Conservation (phyloP, 2,888 invertebrate species). For the Mythimna pallens region DNA sequence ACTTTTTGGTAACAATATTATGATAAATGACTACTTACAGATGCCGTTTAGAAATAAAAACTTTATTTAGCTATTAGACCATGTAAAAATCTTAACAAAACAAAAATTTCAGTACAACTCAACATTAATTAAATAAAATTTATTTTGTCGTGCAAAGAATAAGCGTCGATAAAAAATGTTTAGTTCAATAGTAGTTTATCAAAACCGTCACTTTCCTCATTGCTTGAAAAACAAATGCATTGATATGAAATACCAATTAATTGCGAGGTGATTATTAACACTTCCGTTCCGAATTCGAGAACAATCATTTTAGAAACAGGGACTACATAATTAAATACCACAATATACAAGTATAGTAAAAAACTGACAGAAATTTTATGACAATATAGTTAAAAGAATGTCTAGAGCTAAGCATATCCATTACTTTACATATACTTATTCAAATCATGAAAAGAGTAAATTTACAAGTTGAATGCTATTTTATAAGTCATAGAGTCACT, state of each 20-base stretch:
- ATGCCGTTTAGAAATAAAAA: slow-evolving; percentile 72
- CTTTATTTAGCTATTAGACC: slow-evolving; percentile 63
- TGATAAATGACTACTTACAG: slow-evolving; percentile 73
- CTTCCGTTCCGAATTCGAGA: slow-evolving; percentile 61
- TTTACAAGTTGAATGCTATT: slow-evolving; percentile 74
- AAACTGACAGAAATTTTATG: slow-evolving; percentile 77
- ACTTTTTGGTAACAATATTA: slow-evolving; percentile 85
- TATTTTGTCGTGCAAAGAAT: slow-evolving; percentile 69
- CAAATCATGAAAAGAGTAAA: slow-evolving; percentile 72
- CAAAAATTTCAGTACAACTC: slow-evolving; percentile 76
- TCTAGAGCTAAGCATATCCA: slow-evolving; percentile 81
- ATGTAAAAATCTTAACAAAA: slow-evolving; percentile 76
- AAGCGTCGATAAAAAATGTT: slow-evolving; percentile 63
- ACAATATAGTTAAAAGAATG: slow-evolving; percentile 82
- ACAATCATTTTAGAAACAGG: slow-evolving; percentile 66
- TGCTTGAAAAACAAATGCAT: slow-evolving; percentile 66
- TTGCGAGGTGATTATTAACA: slow-evolving; percentile 72
- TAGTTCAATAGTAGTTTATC: slow-evolving; percentile 68
- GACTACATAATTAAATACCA: slow-evolving; percentile 68
- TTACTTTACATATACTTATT: slow-evolving; percentile 73
- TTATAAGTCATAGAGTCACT: slow-evolving; percentile 66
- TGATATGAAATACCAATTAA: slow-evolving; percentile 70
- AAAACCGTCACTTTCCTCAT: slow-evolving; percentile 71
- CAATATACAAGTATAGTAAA: slow-evolving; percentile 79
- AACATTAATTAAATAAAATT: slow-evolving; percentile 74